A percentile compares a stretch with the other conserved stretches of the same genome.
Conservation (phyloP, 2,888 invertebrate genomes). For the Adineta ricciae region DNA sequence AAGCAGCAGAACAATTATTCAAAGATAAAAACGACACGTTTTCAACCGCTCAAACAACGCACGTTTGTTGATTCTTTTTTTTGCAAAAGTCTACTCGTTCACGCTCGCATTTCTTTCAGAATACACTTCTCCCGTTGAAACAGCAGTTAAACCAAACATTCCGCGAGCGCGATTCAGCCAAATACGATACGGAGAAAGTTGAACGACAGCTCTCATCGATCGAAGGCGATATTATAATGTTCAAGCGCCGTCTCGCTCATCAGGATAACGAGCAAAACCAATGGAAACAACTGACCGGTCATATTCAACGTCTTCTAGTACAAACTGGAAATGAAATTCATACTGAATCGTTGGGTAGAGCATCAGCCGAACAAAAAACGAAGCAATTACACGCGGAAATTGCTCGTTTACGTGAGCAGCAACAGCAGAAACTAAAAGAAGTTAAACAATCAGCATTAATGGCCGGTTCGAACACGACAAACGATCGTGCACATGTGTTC, state of each 20-base stretch:
- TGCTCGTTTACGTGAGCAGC: not conserved
- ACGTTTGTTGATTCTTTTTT: not conserved
- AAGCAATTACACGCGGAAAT: not conserved
- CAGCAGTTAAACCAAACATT: not conserved
- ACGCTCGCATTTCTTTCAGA: not conserved
- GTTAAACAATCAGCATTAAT: conserved; percentile 8
- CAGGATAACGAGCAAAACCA: conserved; percentile 22
- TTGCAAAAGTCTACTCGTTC: no score
- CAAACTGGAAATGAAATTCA: not conserved
- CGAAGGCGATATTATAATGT: conserved; percentile 32
- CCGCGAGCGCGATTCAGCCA: not conserved
- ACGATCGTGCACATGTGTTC: conserved; percentile 30
- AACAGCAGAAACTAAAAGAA: conserved; percentile 29
- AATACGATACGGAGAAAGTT: conserved; percentile 6
- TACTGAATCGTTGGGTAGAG: not conserved
- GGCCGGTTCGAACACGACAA: not conserved
- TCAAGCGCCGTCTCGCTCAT: conserved; percentile 25
- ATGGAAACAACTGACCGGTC: not conserved
- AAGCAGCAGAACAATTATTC: conserved; percentile 52
- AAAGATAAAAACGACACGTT: conserved; percentile 51
- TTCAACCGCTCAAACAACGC: not conserved
- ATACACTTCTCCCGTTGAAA: not conserved
- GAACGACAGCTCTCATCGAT: conserved; percentile 25
- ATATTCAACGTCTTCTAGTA: not conserved
- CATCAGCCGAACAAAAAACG: not conserved